phyloP scores from a whole-genome alignment of 23 tunicate species.

The Clavelina lepadiformis region DNA sequence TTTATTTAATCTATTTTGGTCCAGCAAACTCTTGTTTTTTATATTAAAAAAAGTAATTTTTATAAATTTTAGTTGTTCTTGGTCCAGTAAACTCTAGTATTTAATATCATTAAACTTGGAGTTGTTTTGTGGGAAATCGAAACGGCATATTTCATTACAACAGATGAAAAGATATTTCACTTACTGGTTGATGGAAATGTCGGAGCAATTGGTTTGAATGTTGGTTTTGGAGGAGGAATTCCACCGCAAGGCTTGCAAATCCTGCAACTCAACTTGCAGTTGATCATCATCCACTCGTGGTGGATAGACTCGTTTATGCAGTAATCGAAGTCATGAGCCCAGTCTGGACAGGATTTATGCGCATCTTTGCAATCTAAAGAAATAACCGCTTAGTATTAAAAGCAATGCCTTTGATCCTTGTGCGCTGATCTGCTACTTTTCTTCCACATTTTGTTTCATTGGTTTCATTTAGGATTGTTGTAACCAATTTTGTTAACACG shows the following conservation, averaged over 20 bases:
- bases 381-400: too few species aligned
- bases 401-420: too few species aligned
- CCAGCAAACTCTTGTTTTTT: not conserved
- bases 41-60: too few species aligned
- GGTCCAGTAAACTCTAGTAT: too few species aligned
- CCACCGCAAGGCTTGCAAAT: constrained; percentile 6
- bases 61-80: too few species aligned
- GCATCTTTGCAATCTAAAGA: constrained; percentile 12
- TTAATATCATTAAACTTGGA: too few species aligned
- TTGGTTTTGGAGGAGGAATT: constrained; percentile 14
- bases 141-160: too few species aligned
- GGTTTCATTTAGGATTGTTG: not conserved
- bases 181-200: not conserved
- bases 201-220: not conserved
- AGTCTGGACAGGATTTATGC: not conserved
- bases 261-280: constrained; percentile 7
- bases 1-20: not conserved
- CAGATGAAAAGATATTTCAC: too few species aligned
- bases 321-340: not conserved
- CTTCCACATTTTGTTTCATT: not conserved
- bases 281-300: constrained; percentile 13
- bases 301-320: constrained; percentile 6
- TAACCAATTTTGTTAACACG: not conserved
- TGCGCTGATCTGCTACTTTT: not conserved
- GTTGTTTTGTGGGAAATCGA: too few species aligned